Base-by-base conservation (phyloP, 2,797 vertebrate genomes). In the Leptatherina wallacei region DNA sequence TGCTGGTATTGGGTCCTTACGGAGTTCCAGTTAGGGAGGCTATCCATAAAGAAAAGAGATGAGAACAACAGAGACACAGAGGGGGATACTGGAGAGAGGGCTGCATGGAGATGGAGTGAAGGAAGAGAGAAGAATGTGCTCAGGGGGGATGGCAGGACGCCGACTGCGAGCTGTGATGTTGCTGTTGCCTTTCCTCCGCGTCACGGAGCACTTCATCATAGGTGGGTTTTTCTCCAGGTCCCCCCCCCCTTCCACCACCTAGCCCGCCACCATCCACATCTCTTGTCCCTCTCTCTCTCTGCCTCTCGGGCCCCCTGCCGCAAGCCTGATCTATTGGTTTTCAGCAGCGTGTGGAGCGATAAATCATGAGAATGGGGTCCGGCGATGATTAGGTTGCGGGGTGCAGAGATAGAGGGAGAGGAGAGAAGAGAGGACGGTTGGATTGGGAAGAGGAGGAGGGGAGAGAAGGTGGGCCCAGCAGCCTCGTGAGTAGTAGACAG, bases 351-450 rank as follows among this genome's bases (percentile, higher is more conserved):
- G 87, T 86, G 86, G 92, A 92, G 94, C 94, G 94, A 99, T 99
- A 97, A 98, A 99, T 99, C 98, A 98, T 87, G 85, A 92, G 96
- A 97, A 98, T 96, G 96, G 94, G 89, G 95, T 93, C 87, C 87
- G 88, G 93, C 95, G 94, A 97, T 96, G 96, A 96, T 92, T 91
- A 95, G 95, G 96, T 95, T 94, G 95, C 86, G 64, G 79, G 81
- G 73, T 73, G 78, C 77, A 73, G 75, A 76, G 69, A 80, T 78
- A 61, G 70, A 82, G 69, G 58, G 72, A 79, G 78, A 78, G 74
- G 75, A 76, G 66, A 66, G 69, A 70, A 82, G 81, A 80, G 74
- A 80, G 71, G 81, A 84, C 55, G 79, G 86, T 88, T 87, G 80
- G 71, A 81, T 70, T 51, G 80, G 76, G 64, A 55, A 60, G 66